Base-by-base conservation (phyloP, 2,797 vertebrate genomes). In the Gallinago nigripennis region DNA sequence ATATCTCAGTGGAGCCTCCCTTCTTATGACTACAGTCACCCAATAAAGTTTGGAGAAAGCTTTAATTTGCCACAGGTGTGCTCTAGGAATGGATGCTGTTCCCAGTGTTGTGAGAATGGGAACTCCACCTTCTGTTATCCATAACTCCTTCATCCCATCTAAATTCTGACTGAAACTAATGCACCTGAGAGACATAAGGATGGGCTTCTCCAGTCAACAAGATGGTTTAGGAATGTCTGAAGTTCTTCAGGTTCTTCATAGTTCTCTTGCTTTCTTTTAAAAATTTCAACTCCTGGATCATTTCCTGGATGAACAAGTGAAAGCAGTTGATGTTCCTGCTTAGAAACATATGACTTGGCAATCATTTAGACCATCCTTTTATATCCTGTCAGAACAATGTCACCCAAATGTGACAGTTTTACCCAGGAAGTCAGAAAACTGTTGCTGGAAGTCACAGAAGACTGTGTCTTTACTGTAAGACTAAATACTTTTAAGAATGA, bases 61-160 rank as follows among this genome's bases (percentile, higher is more conserved):
- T 41, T 76, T 20, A 12, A 54, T 77, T 87, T 50, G 5, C 15
- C 4, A 1, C 8, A 30, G 2, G 0, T 37, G 41, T 15, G 6
- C 5, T 31, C 5, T 46, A 28, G 46, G 33, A 90, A 50, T 53
- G 19, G 17, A 45, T 23, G 16, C 4, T 63, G 12, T 35, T 56
- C 14, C 11, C 21, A 23, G 33, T 24, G 4, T 2, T 1, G 1
- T 4, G 6, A 35, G 11, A 33, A 16, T 43, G 6, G 14, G 8
- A 58, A 25, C 8, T n/a, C 8, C 28, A 25, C 9, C 2, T 46
- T 9, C 35, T 28, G 16, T 20, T 6, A 56, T 19, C 10, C 25
- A 20, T 0, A 80, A 17, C 3, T 82, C 21, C 25, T 83, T 51
- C 39, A 39, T 8, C 8, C 6, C 16, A 3, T 27, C 4, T 20